These are phyloP conservation scores for Zoanthus sansibaricus DNA, from an alignment of 92 coral and sea anemone species.

Conservation along the genomic window DNA sequence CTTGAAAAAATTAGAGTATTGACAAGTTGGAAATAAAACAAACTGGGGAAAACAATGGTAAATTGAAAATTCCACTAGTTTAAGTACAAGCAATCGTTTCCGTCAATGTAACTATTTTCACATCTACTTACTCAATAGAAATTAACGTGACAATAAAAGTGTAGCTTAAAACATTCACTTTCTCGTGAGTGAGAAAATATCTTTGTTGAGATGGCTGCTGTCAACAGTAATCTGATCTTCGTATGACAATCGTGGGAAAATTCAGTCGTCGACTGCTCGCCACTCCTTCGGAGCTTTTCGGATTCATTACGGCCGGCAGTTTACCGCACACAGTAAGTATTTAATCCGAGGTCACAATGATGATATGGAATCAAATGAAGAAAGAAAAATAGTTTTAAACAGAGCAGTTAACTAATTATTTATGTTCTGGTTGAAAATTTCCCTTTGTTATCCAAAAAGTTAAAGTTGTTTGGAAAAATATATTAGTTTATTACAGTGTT, in stretches of 20 bases:
- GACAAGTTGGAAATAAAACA: conserved; percentile 48
- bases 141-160: not conserved
- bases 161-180: not conserved
- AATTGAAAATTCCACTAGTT: conserved; percentile 27
- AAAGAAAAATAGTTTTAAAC: not conserved
- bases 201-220: not conserved
- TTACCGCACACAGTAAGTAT: not conserved
- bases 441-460: not conserved
- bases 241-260: conserved; percentile 36
- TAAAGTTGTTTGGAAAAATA: not conserved
- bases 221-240: conserved; percentile 28
- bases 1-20: conserved; percentile 42
- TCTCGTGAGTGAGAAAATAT: not conserved
- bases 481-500: not conserved
- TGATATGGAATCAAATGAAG: not conserved
- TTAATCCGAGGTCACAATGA: not conserved
- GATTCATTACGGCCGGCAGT: conserved; percentile 34
- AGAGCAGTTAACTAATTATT: not conserved
- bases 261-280: conserved; percentile 31
- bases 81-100: conserved; percentile 14
- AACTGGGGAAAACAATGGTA: conserved; percentile 59
- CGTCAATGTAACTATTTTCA: not conserved
- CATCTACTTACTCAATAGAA: not conserved
- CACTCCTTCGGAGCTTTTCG: conserved; percentile 47
- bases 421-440: not conserved